Conservation (phyloP, 2,113 vertebrate species). For the Parotia lawesii region DNA sequence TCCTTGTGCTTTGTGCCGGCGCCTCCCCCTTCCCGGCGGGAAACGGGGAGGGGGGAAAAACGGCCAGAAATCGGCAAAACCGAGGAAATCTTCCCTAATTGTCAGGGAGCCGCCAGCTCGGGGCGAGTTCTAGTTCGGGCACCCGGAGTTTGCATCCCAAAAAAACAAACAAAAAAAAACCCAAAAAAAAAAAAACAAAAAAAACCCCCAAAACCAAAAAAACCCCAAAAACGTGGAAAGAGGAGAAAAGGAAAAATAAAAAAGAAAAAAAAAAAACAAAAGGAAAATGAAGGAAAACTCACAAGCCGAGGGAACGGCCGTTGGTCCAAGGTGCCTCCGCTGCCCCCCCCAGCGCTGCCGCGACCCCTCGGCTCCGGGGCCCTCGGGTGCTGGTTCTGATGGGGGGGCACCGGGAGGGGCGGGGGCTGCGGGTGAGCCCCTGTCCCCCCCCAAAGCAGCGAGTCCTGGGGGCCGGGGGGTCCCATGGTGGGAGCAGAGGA, state of each 20-base stretch:
- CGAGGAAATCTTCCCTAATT: background rate
- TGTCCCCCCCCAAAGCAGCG: background rate
- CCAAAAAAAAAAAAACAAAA: too few species aligned
- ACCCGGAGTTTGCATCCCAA: background rate
- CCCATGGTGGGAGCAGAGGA: background rate
- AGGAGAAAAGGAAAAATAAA: background rate
- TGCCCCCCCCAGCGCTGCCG: background rate
- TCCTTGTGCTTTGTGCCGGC: constrained; percentile 74
- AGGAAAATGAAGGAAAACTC: background rate
- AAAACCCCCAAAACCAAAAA: too few species aligned
- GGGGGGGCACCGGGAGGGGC: background rate
- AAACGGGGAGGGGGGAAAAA: background rate
- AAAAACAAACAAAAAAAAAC: background rate
- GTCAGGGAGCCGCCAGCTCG: background rate
- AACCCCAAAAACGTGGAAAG: too few species aligned
- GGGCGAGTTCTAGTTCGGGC: constrained; percentile 39
- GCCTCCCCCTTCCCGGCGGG: constrained; percentile 43
- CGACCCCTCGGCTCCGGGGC: background rate
- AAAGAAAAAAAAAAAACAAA: background rate
- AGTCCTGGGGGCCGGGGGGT: background rate
- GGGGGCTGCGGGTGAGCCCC: background rate
- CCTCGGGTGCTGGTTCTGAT: background rate
- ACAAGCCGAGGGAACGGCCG: constrained; percentile 9
- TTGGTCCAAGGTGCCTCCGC: constrained; percentile 41
- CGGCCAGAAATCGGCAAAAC: background rate